Conservation (phyloP, 2,888 invertebrate species). For the Galerucella nymphaeae region DNA sequence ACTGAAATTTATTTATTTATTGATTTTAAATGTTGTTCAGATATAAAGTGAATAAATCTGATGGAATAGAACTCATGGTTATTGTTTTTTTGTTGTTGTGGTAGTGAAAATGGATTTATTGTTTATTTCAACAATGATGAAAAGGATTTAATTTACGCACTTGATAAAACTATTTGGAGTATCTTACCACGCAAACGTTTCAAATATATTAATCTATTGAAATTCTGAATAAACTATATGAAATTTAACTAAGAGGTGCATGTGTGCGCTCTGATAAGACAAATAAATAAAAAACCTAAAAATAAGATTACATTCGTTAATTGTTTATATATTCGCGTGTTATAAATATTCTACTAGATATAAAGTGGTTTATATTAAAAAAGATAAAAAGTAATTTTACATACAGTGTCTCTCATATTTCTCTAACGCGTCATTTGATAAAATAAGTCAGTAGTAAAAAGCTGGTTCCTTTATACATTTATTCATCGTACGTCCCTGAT, state of each 20-base stretch:
- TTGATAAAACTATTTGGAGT: not conserved
- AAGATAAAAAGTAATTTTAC: not conserved
- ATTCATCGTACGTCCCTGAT: too few relatives aligned
- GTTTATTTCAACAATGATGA: not conserved
- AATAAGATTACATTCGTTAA: constrained; percentile 8
- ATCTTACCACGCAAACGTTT: not conserved
- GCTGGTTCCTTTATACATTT: too few relatives aligned
- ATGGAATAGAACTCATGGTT: not conserved
- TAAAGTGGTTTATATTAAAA: not conserved
- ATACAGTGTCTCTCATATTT: not conserved
- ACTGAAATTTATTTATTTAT: not conserved
- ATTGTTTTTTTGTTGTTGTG: not conserved
- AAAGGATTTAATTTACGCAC: not conserved
- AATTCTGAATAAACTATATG: not conserved
- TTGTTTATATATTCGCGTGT: not conserved
- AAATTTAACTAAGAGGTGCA: constrained; percentile 5
- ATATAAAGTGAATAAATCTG: not conserved
- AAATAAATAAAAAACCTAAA: constrained; percentile 13
- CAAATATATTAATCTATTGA: not conserved
- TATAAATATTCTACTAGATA: not conserved
- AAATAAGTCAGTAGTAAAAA: too few relatives aligned
- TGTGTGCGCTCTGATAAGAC: not conserved
- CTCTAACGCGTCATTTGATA: too few relatives aligned
- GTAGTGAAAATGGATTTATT: not conserved
- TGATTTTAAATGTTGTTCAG: not conserved